These are phyloP conservation scores for Dendrocincla tyrannina DNA, from an alignment of 2,797 vertebrate species.

Conservation along the genomic window DNA sequence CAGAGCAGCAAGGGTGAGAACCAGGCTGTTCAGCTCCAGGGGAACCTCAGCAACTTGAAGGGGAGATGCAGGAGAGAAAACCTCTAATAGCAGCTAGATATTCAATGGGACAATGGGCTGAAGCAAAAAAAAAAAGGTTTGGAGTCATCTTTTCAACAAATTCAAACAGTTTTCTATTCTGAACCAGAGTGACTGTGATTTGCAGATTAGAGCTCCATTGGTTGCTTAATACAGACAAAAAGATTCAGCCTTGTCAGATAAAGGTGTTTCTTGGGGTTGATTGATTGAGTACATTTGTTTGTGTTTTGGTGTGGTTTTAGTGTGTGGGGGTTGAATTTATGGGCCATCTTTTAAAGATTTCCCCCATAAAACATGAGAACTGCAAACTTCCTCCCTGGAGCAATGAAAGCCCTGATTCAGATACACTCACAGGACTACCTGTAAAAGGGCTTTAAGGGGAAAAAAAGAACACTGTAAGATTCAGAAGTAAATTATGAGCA, in stretches of 20 bases:
- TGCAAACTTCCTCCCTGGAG: background rate
- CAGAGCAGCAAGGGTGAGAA: background rate
- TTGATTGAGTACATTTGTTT: background rate
- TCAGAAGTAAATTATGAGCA: background rate
- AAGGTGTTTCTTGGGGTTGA: background rate
- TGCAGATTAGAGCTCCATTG: background rate
- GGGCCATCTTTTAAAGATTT: background rate
- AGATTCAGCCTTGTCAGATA: background rate
- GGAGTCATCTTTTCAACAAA: background rate
- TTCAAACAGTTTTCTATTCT: background rate
- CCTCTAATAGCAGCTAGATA: background rate
- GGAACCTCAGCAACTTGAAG: background rate
- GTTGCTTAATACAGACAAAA: background rate
- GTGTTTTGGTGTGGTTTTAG: background rate
- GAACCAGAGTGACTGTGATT: background rate
- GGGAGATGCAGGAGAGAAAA: background rate
- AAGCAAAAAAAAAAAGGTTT: background rate
- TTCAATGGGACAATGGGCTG: background rate
- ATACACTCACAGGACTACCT: background rate
- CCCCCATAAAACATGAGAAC: background rate
- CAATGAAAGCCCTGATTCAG: background rate
- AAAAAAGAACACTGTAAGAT: background rate
- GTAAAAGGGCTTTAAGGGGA: background rate
- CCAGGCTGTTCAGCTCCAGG: background rate
- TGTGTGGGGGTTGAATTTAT: background rate